A percentile compares a stretch with the other conserved stretches of the same genome.
Conservation (phyloP, 92 coral and sea anemone genomes). For the Diadumene lineata region DNA sequence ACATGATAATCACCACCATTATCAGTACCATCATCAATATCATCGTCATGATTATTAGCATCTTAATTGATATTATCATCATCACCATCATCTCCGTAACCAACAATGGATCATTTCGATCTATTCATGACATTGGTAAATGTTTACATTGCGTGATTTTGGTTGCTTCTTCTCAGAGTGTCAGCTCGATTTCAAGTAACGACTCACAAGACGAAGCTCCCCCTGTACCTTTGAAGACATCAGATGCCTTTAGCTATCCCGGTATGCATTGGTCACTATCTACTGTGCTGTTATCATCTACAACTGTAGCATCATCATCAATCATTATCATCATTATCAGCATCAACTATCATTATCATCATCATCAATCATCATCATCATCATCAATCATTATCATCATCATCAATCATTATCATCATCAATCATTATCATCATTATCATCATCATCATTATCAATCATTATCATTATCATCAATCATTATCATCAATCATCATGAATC, state of each 20-base stretch:
- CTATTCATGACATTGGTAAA: no score
- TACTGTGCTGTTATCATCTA: no score
- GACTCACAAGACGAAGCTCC: conserved; percentile 52
- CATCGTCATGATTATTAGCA: neutral
- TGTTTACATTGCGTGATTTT: no score
- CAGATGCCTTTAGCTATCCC: conserved; percentile 44
- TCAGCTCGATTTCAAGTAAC: conserved; percentile 57
- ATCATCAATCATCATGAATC: neutral
- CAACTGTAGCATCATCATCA: neutral
- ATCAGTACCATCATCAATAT: neutral
- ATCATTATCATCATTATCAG: neutral
- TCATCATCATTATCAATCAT: neutral
- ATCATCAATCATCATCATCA: neutral
- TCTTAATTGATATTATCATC: no score
- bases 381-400: neutral
- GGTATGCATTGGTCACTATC: conserved; percentile 57
- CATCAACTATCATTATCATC: neutral
- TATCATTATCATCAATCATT: neutral
- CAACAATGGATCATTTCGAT: no score
- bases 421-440: neutral
- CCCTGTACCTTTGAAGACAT: conserved; percentile 61
- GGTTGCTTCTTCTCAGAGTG: conserved; percentile 35
- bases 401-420: neutral
- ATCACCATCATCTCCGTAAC: neutral
- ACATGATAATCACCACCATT: neutral